Percentiles rank a stretch among this genome's conserved stretches.
Conservation (phyloP, 2,113 vertebrate genomes). For the Grammomys surdaster region DNA sequence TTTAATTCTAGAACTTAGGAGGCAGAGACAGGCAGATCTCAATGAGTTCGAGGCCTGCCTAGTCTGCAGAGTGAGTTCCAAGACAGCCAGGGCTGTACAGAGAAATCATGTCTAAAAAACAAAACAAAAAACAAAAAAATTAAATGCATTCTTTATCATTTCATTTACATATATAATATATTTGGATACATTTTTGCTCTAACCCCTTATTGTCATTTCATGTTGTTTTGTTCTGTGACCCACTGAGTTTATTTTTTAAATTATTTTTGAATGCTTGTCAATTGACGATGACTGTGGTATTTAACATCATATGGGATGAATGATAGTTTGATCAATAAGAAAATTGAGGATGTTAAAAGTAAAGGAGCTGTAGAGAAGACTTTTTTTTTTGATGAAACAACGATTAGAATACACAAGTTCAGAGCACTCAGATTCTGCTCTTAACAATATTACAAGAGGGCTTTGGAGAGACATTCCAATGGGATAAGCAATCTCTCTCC, state of each 20-base stretch:
- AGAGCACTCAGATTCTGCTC: constrained; percentile 15
- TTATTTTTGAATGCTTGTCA: not conserved
- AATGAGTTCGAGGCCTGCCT: no score
- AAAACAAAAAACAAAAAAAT: not conserved
- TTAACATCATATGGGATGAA: constrained; percentile 2
- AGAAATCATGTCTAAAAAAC: not conserved
- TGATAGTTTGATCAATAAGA: not conserved
- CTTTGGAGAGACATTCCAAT: constrained; percentile 44
- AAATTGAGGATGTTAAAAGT: not conserved
- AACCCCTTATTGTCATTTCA: not conserved
- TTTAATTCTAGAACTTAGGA: no score
- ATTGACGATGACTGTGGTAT: not conserved
- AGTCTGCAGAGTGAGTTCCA: no score
- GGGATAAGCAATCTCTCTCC: constrained; percentile 55
- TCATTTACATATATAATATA: not conserved
- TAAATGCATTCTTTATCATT: not conserved
- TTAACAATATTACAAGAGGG: constrained; percentile 1
- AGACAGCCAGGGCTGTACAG: not conserved
- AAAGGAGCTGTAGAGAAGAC: not conserved
- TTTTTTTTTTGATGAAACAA: not conserved
- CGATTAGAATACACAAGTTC: constrained; percentile 6
- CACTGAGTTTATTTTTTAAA: not conserved
- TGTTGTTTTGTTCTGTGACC: not conserved
- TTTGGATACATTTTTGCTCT: not conserved
- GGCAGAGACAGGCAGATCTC: no score